Percentiles rank a stretch among this genome's conserved stretches.
phyloP scores from a whole-genome alignment of 2,113 vertebrate species.

The Petrocephalus zakoni region DNA sequence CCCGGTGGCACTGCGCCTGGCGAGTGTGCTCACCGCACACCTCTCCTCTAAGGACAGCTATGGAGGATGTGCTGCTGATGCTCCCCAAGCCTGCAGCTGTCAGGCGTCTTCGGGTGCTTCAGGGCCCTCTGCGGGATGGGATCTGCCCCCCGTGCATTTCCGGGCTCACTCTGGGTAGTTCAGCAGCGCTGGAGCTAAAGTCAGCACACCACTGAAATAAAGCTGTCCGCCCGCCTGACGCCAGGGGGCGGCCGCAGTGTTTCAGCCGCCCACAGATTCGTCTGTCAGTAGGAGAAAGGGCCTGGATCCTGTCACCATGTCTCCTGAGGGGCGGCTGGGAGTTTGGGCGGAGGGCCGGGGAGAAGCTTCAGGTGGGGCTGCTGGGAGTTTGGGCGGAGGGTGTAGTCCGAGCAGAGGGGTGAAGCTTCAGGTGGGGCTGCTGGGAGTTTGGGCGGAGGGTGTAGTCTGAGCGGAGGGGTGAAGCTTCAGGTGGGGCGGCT shows the following conservation, averaged over 20 bases:
- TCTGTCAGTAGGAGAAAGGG: slow-evolving; percentile 72
- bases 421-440: background rate
- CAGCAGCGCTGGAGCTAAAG: background rate
- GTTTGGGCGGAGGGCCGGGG: background rate
- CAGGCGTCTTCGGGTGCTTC: background rate
- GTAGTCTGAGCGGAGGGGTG: background rate
- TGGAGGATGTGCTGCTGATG: background rate
- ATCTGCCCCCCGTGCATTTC: background rate
- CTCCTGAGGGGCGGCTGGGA: slow-evolving; percentile 41
- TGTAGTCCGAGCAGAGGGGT: background rate
- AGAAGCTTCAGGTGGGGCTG: background rate
- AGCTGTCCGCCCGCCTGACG: background rate
- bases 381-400: background rate
- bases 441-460: background rate
- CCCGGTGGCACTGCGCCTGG: background rate
- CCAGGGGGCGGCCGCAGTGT: slow-evolving; percentile 21
- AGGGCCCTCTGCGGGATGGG: background rate
- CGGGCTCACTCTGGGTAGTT: background rate
- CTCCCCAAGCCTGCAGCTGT: background rate
- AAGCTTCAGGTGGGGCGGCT: background rate
- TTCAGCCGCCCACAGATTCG: slow-evolving; percentile 60
- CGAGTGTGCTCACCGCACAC: background rate
- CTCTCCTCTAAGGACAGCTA: background rate
- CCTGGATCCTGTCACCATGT: slow-evolving; percentile 68
- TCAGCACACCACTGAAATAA: background rate